Evolutionary conservation across 2,888 invertebrate species (phyloP).

Genomic region (Notocelia uddmanniana): DNA sequence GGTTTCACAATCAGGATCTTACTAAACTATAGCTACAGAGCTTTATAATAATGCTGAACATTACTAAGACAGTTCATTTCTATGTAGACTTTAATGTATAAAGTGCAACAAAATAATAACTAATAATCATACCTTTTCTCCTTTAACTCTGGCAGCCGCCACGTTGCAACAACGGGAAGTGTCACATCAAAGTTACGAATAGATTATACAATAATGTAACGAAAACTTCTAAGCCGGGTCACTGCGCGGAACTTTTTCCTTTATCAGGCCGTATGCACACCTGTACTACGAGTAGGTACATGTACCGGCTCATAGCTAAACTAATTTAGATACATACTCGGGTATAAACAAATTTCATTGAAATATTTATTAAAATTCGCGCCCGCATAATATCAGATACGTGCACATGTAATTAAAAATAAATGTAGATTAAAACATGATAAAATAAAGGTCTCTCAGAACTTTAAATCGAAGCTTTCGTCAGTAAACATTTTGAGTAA

Average conservation of each 20-base stretch:
- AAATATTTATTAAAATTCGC: background rate
- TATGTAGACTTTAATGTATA: background rate
- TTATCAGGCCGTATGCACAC: conserved; percentile 45
- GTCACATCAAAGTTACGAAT: conserved; percentile 37
- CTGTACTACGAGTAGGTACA: conserved; percentile 11
- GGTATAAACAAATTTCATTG: background rate
- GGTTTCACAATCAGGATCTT: conserved; percentile 30
- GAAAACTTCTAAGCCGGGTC: conserved; percentile 47
- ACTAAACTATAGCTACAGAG: conserved; percentile 1
- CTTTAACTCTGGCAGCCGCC: background rate
- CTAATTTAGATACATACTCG: background rate
- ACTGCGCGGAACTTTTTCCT: conserved; percentile 29
- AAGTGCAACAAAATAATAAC: background rate
- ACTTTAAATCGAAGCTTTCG: conserved; percentile 68
- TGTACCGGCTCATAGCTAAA: conserved; percentile 4
- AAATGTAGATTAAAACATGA: background rate
- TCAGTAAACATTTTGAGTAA: conserved; percentile 74
- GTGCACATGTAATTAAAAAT: background rate
- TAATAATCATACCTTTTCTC: background rate
- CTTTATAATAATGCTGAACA: background rate
- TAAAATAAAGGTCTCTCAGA: conserved; percentile 48
- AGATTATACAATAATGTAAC: conserved; percentile 41
- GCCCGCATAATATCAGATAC: background rate
- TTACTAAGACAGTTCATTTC: background rate
- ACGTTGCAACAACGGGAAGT: conserved; percentile 14